Evolutionary conservation across 92 coral and sea anemone genomes (phyloP), one percentile per base, ranked within the genome.

Genomic region (Meandrina meandrites): DNA sequence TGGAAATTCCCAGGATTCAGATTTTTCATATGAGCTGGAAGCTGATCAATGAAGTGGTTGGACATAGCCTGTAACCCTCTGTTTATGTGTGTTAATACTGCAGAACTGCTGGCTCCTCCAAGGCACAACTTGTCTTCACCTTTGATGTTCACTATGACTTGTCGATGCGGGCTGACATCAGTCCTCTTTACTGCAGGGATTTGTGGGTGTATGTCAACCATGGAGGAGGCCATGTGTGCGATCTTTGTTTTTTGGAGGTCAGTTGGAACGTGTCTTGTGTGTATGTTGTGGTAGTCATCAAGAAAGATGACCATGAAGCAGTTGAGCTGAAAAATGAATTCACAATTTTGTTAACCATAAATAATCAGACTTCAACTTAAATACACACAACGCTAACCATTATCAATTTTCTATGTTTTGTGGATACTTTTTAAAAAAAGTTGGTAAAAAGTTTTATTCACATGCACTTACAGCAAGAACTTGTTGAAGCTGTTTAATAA

Each of bases 201-300:
- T 19, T 73, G 14, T 51, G 73, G 75, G 10, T 92, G 94, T 2
- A 92, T 74, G 53, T 92, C 94, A 5, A 89, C 28, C 90, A 89
- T 75, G 28, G 77, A 68, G 1, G 92, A 89, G 51, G 94, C 94
- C 94, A 92, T 92, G 86, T 92, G 94, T 13, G 88, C 89, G 8
- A 79, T 82, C 64, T 85, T 88, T 62, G 84, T 72, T 83, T 72
- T 84, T 40, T 78, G 51, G 0, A 85, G 64, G 77, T 80, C 75
- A 27, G 87, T 78, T 50, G 94, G 92, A 24, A 85, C 81, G 14
- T 88, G 84, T 56, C 34, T 91, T 5, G 81, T 57, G 62, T 92
- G 89, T 13, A 92, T 89, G 75, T 90, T 90, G 85, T 90, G 90
- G 82, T 79, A 92, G 22, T 92, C 94, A 89, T 86, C 94, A 48